A percentile compares a stretch with the other conserved stretches of the same genome.
Evolutionary conservation across 2,888 invertebrate species (phyloP).

Genomic region (Taphrorychus bicolor): DNA sequence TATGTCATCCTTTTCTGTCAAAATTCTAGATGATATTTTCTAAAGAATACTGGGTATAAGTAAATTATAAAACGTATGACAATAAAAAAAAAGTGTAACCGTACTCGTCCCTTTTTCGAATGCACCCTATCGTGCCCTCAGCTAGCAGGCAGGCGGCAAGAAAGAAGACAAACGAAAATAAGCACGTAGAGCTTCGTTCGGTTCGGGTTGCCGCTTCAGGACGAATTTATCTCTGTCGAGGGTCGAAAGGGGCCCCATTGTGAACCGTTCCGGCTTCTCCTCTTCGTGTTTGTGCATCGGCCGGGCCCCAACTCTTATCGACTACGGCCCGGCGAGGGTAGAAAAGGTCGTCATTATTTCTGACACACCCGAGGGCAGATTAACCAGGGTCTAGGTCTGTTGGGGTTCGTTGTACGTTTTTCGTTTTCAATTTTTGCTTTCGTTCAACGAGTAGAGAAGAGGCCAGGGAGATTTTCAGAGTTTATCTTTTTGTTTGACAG

Average conservation of each 20-base stretch:
- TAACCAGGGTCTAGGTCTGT: slow-evolving; percentile 45
- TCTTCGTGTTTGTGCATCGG: slow-evolving; percentile 9
- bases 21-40: no score
- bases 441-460: no score
- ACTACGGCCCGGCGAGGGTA: slow-evolving; percentile 8
- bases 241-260: slow-evolving; percentile 14
- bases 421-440: neutral
- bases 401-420: neutral
- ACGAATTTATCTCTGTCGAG: slow-evolving; percentile 34
- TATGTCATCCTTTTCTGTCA: no score
- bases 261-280: slow-evolving; percentile 10
- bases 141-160: neutral
- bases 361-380: slow-evolving; percentile 40
- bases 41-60: no score
- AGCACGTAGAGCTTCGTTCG: slow-evolving; percentile 23
- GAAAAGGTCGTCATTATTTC: slow-evolving; percentile 21
- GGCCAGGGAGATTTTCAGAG: no score
- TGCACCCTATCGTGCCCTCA: slow-evolving; percentile 12
- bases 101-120: neutral
- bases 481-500: no score
- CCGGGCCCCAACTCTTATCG: slow-evolving; percentile 22
- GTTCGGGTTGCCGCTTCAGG: slow-evolving; percentile 11
- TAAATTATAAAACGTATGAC: no score
- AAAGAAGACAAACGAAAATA: slow-evolving; percentile 28
- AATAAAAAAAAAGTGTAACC: neutral